These are phyloP conservation scores for Andrena praecox DNA, from an alignment of 2,888 invertebrate species.

Conservation along the genomic window DNA sequence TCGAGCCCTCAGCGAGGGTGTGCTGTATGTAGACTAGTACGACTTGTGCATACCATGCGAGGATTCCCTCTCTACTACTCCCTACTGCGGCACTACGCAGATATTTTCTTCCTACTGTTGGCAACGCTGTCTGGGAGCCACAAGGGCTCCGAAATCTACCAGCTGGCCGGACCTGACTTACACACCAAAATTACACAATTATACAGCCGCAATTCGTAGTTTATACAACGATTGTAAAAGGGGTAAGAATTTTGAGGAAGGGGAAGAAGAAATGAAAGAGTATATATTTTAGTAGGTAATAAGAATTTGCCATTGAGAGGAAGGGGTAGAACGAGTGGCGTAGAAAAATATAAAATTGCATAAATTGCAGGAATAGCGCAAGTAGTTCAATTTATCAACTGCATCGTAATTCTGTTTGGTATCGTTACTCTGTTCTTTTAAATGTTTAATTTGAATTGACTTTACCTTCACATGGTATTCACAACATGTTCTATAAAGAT, in stretches of 20 bases:
- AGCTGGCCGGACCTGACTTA: too few relatives aligned
- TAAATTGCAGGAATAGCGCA: constrained; percentile 76
- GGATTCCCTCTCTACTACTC: too few relatives aligned
- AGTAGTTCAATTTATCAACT: constrained; percentile 72
- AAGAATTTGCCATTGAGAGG: constrained; percentile 7
- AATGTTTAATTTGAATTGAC: constrained; percentile 52
- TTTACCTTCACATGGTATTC: constrained; percentile 25
- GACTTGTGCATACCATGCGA: too few relatives aligned
- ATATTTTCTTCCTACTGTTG: too few relatives aligned
- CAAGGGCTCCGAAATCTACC: too few relatives aligned
- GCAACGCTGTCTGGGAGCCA: too few relatives aligned
- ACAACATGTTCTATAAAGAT: constrained; percentile 11
- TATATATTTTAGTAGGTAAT: not conserved
- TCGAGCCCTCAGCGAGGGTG: too few relatives aligned
- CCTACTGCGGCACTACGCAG: too few relatives aligned
- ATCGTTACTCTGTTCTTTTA: constrained; percentile 17
- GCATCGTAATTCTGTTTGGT: constrained; percentile 46
- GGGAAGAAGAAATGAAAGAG: not conserved
- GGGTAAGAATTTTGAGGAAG: not conserved
- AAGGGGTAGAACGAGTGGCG: constrained; percentile 70
- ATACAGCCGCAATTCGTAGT: not conserved
- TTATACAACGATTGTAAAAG: constrained; percentile 1
- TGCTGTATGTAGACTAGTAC: too few relatives aligned
- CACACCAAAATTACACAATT: not conserved
- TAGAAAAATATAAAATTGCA: constrained; percentile 84